Conservation (phyloP, 2,888 invertebrate genomes). For the Macaria notata region DNA sequence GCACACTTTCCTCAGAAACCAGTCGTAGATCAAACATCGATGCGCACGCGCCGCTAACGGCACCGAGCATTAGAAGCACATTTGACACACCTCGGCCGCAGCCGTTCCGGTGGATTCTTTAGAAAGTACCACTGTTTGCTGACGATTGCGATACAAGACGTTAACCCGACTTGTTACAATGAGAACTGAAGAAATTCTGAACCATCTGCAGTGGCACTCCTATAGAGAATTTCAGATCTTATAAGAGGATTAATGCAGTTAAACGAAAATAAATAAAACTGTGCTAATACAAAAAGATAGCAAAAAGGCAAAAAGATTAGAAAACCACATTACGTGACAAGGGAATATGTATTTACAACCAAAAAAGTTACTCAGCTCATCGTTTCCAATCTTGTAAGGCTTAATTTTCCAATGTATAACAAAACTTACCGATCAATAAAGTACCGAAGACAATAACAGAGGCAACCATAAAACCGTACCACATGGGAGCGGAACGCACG, state of each 20-base stretch:
- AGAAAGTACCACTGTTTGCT: constrained; percentile 46
- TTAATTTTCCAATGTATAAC: neutral
- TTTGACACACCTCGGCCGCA: constrained; percentile 42
- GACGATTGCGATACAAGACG: constrained; percentile 2
- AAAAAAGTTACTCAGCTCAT: no score
- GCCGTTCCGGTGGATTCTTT: constrained; percentile 64
- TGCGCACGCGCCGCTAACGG: constrained; percentile 59
- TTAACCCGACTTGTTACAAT: no score
- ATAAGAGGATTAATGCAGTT: no score
- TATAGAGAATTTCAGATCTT: no score
- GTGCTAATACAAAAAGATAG: no score
- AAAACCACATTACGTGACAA: no score
- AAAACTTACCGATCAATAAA: neutral
- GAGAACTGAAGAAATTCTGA: no score
- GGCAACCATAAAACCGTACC: constrained; percentile 29
- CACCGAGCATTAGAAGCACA: constrained; percentile 58
- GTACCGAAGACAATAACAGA: constrained; percentile 34
- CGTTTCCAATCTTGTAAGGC: no score
- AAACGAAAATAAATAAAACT: no score
- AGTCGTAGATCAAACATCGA: constrained; percentile 34
- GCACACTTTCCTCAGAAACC: constrained; percentile 33
- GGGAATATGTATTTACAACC: no score
- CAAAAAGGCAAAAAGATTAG: no score
- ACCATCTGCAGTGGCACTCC: no score
- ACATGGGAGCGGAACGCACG: constrained; percentile 46